Evolutionary conservation across 2,888 invertebrate species (phyloP), one percentile per base, ranked within the genome.

Genomic region (Metopia argyrocephala): DNA sequence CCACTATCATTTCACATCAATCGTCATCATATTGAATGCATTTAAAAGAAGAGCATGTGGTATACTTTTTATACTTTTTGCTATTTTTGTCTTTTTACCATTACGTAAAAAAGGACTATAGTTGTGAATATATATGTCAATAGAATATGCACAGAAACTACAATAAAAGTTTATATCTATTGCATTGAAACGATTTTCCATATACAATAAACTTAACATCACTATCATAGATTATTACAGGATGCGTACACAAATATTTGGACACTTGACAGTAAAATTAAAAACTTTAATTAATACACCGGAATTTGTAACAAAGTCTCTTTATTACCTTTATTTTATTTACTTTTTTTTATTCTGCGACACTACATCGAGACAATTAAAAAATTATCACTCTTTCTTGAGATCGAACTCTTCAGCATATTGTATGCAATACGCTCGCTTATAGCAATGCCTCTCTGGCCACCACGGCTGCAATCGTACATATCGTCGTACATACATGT

Each of bases 151-250:
- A 27, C 48, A 25, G 38, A 62, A 56, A 28, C 50, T 31, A 25
- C 12, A 56, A 48, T 46, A 68, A 21, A 68, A 78, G 62, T 28
- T 25, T 59, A 21, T 78, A 73, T 78, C 61, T 46, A 78, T 71
- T 78, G 71, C 65, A 78, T 73, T 78, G 52, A 54, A 56, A 70
- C 59, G 25, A 56, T 48, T 66, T 52, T 61, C 61, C 45, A 73
- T 56, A 64, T 56, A 28, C 64, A 64, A 64, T 56, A 64, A 64
- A 56, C 73, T 64, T 64, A 62, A 54, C 54, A 45, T 62, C 20
- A 28, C 59, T 62, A 52, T 46, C 25, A 46, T 64, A 20, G 56
- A 56, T 45, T 71, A 15, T 48, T 65, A 65, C 56, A 73, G 56
- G 31, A n/a, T n/a, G n/a, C n/a, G n/a, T n/a, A n/a, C n/a, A n/a